A percentile compares a stretch with the other conserved stretches of the same genome.
Conservation (phyloP, 2,797 vertebrate species). For the Poliocrania exsul region DNA sequence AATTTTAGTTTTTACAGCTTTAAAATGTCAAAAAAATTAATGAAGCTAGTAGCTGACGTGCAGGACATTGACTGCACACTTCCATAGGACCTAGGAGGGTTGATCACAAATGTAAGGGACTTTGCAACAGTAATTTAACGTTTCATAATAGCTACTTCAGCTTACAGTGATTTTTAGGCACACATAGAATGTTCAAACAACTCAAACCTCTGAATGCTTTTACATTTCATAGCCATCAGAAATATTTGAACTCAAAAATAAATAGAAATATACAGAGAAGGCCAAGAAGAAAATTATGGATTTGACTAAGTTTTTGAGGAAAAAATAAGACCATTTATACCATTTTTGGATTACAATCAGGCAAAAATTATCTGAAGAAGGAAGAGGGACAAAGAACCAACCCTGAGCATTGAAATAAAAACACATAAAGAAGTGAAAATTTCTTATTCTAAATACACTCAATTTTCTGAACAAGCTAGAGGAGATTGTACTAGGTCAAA, state of each 20-base stretch:
- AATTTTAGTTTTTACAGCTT: neutral
- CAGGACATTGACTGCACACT: rapidly evolving
- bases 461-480: neutral
- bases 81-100: neutral
- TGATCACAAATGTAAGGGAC: neutral
- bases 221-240: neutral
- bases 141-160: neutral
- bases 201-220: neutral
- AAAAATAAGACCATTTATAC: neutral
- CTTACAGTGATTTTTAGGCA: neutral
- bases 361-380: neutral
- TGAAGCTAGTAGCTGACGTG: neutral
- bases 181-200: neutral
- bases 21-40: neutral
- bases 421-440: neutral
- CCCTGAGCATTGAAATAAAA: neutral
- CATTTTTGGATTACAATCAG: neutral
- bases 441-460: neutral
- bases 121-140: neutral
- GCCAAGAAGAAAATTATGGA: neutral
- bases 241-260: neutral
- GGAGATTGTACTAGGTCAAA: neutral
- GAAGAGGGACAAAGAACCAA: neutral
- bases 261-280: neutral
- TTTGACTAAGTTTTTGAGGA: neutral